phyloP scores from a whole-genome alignment of 1,140 invertebrate species.

The Drosophila hydei region DNA sequence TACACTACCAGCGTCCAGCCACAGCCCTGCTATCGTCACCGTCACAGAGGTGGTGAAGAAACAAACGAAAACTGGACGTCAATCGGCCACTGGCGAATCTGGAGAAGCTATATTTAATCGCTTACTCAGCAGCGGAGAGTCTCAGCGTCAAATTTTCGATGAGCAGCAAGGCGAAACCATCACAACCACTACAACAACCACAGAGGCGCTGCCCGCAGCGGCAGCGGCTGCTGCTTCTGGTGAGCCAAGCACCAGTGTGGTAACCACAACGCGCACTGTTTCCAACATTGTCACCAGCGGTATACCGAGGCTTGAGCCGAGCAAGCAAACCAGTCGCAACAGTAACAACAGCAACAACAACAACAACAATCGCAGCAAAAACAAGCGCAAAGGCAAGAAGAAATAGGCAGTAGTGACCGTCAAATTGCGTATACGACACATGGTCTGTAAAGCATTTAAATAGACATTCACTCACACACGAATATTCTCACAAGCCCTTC shows the following conservation, averaged over 20 bases:
- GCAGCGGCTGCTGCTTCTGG: slow-evolving; percentile 23
- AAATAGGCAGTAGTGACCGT: slow-evolving; percentile 46
- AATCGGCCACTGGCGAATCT: slow-evolving; percentile 29
- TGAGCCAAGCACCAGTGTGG: slow-evolving; percentile 69
- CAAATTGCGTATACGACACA: slow-evolving; percentile 63
- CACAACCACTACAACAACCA: slow-evolving; percentile 78
- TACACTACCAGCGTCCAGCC: slow-evolving; percentile 53
- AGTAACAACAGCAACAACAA: slow-evolving; percentile 49
- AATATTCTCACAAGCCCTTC: slow-evolving; percentile 11
- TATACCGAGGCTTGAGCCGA: slow-evolving; percentile 60
- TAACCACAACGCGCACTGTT: slow-evolving; percentile 75
- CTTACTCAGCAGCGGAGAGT: slow-evolving; percentile 60
- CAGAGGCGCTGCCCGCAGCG: slow-evolving; percentile 50
- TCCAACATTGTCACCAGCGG: slow-evolving; percentile 79
- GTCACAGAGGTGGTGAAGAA: slow-evolving; percentile 71
- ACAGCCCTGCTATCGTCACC: slow-evolving; percentile 58
- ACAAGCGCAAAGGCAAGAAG: slow-evolving; percentile 75
- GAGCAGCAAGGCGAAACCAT: slow-evolving; percentile 75
- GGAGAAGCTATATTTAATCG: slow-evolving; percentile 76
- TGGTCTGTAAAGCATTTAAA: slow-evolving; percentile 59
- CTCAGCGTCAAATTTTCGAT: slow-evolving; percentile 71
- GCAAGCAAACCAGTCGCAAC: slow-evolving; percentile 51
- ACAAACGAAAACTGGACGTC: slow-evolving; percentile 39
- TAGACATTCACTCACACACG: slow-evolving; percentile 35
- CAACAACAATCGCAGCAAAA: slow-evolving; percentile 53